Base-by-base conservation (phyloP, 2,888 invertebrate genomes). In the Synanthedon vespiformis region DNA sequence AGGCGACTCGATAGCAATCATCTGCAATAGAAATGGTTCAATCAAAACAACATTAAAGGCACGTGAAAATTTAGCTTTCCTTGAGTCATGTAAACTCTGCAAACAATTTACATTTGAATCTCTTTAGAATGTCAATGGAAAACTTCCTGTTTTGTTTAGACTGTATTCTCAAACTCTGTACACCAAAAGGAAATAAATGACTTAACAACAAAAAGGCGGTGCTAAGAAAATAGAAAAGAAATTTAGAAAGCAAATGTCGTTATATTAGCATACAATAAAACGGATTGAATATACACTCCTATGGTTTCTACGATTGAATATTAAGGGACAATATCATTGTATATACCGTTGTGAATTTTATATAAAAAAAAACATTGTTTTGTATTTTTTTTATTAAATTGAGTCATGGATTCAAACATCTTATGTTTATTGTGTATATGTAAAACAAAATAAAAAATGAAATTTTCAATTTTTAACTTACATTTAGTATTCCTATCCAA, bases 161-260 rank as follows among this genome's bases (percentile, higher is more conserved):
- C 57, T 58, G 60, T 65, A 66, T 69, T 70, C 67, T 68, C 63
- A 59, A 66, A 69, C 64, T 70, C 67, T 59, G 65, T 65, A 57
- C 60, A 61, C 58, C 74, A 70, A 73, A 74, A 72, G 61, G 58
- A 61, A 67, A 61, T 61, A 66, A 77, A 72, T 62, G 58, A 61
- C 67, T 61, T 61, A 66, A 77, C 77, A 61, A 70, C 74, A 58
- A 74, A 77, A 70, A 67, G 77, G 76, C 74, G 76, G 69, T 62
- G 49, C 70, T 64, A 62, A 65, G 64, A 64, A 65, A 61, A 56
- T 61, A 61, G 60, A 66, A 68, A 67, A 65, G 65, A 67, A 66
- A 68, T 63, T 67, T 56, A 56, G 62, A 62, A 58, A 67, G 60
- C n/a, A 34, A 22, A 18, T 18, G 5, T 34, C 50, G 40, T 16